Percentiles rank a stretch among this genome's conserved stretches.
phyloP scores from a whole-genome alignment of 2,797 vertebrate species.

The Pempheris klunzingeri region DNA sequence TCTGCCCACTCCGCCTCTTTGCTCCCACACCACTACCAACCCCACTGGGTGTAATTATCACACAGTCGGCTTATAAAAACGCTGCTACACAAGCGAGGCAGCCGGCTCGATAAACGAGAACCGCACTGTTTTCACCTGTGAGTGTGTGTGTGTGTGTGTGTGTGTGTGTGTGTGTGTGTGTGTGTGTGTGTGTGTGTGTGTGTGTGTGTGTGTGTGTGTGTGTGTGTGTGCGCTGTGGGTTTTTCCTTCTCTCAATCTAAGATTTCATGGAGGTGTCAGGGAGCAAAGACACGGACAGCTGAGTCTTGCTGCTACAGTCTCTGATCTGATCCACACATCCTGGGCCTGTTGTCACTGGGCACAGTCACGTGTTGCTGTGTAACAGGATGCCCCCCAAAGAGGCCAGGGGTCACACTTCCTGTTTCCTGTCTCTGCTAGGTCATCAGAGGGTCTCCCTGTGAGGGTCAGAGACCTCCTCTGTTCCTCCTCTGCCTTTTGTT shows the following conservation, averaged over 20 bases:
- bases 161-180: too few relatives aligned
- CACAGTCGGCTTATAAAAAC: conserved; percentile 72
- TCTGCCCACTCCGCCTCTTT: conserved; percentile 52
- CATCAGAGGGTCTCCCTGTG: conserved; percentile 83
- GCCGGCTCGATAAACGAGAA: conserved; percentile 21
- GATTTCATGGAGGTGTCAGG: conserved; percentile 23
- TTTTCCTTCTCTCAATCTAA: conserved; percentile 8
- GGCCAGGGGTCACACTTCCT: conserved; percentile 86
- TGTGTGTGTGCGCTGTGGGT: conserved; percentile 4
- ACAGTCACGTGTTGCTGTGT: conserved; percentile 67
- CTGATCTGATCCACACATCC: conserved; percentile 55
- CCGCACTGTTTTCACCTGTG: neutral
- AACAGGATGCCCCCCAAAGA: conserved; percentile 62
- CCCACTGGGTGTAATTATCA: conserved; percentile 81
- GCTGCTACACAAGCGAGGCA: conserved; percentile 56
- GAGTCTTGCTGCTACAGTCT: conserved; percentile 53
- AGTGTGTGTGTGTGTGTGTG: conserved; percentile 5
- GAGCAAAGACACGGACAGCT: conserved; percentile 31
- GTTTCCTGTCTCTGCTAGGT: conserved; percentile 86
- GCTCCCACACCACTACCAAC: conserved; percentile 62
- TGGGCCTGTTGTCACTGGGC: conserved; percentile 65
- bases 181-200: neutral
- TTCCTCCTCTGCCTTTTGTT: conserved; percentile 81
- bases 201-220: neutral
- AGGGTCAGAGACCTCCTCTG: conserved; percentile 80